A percentile compares a stretch with the other conserved stretches of the same genome.
Conservation (phyloP, 2,888 invertebrate species). For the Lysandra bellargus region DNA sequence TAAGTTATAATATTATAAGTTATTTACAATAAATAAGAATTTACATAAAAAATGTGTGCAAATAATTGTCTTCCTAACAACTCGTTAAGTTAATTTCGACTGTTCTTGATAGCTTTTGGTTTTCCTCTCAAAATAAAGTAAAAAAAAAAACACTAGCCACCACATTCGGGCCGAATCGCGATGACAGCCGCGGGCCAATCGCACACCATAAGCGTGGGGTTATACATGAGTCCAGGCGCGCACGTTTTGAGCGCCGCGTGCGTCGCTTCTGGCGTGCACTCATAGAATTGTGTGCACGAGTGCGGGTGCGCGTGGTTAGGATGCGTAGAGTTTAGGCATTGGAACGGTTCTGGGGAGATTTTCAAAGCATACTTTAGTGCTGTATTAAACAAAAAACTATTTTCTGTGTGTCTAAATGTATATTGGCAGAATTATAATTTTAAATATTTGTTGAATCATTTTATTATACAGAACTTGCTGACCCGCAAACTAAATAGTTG, state of each 20-base stretch:
- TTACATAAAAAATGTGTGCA: too few relatives aligned
- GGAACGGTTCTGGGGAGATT: constrained; percentile 51
- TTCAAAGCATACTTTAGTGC: neutral
- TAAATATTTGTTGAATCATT: too few relatives aligned
- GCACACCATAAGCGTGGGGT: constrained; percentile 82
- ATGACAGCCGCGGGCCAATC: constrained; percentile 83
- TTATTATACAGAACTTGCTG: too few relatives aligned
- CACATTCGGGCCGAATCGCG: constrained; percentile 82
- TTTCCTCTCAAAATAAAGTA: too few relatives aligned
- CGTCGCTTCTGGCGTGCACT: constrained; percentile 79
- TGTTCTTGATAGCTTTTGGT: neutral
- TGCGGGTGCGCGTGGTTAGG: constrained; percentile 82
- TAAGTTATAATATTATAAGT: too few relatives aligned
- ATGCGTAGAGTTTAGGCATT: constrained; percentile 67
- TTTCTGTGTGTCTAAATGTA: too few relatives aligned
- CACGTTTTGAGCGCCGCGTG: constrained; percentile 84
- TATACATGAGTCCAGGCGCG: constrained; percentile 83
- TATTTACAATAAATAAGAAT: too few relatives aligned
- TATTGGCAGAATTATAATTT: too few relatives aligned
- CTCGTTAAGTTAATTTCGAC: too few relatives aligned
- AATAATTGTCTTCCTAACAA: too few relatives aligned
- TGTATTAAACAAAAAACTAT: too few relatives aligned
- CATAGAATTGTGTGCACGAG: constrained; percentile 86
- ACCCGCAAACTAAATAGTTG: too few relatives aligned
- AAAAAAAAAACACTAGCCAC: constrained; percentile 31